Conservation (phyloP, 1,140 invertebrate species). For the Conopomorpha cramerella region DNA sequence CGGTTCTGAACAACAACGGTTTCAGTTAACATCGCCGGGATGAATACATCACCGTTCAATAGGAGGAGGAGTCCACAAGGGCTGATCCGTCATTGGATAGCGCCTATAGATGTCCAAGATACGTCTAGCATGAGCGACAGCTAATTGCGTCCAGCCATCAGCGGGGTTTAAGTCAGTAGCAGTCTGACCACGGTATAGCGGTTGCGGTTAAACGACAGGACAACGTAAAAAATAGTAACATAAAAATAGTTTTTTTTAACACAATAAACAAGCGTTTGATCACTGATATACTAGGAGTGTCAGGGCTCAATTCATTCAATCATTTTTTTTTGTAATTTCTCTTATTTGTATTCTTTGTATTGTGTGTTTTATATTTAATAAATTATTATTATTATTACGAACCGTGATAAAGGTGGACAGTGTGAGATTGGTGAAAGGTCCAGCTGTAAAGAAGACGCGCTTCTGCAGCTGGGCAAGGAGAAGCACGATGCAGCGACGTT, state of each 20-base stretch:
- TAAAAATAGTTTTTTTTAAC: neutral
- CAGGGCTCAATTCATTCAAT: neutral
- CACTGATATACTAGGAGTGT: neutral
- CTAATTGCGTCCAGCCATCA: too few species aligned
- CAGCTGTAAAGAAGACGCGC: constrained; percentile 25
- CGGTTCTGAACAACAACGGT: too few species aligned
- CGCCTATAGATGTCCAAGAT: too few species aligned
- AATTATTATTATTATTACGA: constrained; percentile 3
- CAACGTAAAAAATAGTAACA: too few species aligned
- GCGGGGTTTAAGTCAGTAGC: too few species aligned
- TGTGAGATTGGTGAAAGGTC: constrained; percentile 33
- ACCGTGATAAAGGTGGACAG: constrained; percentile 32
- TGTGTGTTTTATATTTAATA: neutral
- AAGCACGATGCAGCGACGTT: constrained; percentile 16
- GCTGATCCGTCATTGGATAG: too few species aligned
- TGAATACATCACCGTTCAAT: too few species aligned
- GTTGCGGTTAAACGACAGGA: too few species aligned
- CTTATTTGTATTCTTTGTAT: constrained; percentile 5
- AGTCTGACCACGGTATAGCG: too few species aligned
- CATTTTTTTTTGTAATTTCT: neutral
- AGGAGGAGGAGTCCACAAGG: too few species aligned
- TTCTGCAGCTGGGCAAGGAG: constrained; percentile 25
- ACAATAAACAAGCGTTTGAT: neutral
- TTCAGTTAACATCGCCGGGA: too few species aligned
- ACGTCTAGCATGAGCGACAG: too few species aligned